These are phyloP conservation scores for Fragum whitleyi DNA, from an alignment of 2,888 invertebrate genomes.

Conservation along the genomic window DNA sequence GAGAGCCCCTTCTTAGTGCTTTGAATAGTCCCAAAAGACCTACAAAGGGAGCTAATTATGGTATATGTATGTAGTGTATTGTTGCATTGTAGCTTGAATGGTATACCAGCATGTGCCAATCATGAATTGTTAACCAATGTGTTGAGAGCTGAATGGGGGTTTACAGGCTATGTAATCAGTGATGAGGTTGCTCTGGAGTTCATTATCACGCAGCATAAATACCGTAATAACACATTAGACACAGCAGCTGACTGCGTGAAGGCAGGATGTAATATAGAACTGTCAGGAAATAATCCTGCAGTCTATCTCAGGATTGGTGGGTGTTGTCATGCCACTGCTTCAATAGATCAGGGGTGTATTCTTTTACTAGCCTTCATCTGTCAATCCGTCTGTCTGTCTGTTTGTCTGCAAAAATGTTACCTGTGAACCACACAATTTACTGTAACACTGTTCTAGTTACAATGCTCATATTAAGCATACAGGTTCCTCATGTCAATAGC, in stretches of 20 bases:
- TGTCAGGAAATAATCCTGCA: slow-evolving; percentile 60
- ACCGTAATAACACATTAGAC: slow-evolving; percentile 71
- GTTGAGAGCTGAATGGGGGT: slow-evolving; percentile 80
- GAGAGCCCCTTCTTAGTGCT: too few species aligned
- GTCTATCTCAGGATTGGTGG: slow-evolving; percentile 63
- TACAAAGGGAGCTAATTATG: too few species aligned
- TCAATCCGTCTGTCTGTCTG: too few species aligned
- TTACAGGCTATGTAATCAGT: slow-evolving; percentile 82
- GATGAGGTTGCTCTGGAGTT: slow-evolving; percentile 79
- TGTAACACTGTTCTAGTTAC: too few species aligned
- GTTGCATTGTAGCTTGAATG: slow-evolving; percentile 76
- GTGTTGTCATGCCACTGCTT: too few species aligned
- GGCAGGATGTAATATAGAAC: slow-evolving; percentile 77
- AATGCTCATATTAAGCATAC: too few species aligned
- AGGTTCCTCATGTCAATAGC: too few species aligned
- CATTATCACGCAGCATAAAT: slow-evolving; percentile 74
- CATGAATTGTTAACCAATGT: slow-evolving; percentile 79
- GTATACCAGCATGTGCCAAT: slow-evolving; percentile 83
- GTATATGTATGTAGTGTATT: not conserved
- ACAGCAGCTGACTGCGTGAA: slow-evolving; percentile 74
- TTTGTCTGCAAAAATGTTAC: too few species aligned
- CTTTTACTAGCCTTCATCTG: too few species aligned
- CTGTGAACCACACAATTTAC: too few species aligned
- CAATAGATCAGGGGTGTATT: too few species aligned
- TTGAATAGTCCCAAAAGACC: too few species aligned